phyloP scores from a whole-genome alignment of 1,140 invertebrate species.

The Euschistus heros region DNA sequence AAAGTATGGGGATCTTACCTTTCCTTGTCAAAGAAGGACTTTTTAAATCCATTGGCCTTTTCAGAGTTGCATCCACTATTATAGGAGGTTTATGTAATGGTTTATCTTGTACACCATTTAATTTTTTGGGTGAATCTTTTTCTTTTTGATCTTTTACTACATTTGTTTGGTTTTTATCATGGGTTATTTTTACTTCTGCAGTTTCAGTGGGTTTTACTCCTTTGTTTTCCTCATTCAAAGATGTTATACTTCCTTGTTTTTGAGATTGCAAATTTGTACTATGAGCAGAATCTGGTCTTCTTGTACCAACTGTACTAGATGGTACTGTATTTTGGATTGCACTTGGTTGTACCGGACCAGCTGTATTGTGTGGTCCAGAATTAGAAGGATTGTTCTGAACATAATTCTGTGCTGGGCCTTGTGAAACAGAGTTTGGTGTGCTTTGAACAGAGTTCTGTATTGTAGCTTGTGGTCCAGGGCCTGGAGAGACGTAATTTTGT shows the following conservation, averaged over 20 bases:
- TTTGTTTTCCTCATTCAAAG: not conserved
- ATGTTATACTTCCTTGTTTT: not conserved
- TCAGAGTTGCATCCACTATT: slow-evolving; percentile 1
- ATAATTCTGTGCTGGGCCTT: slow-evolving; percentile 11
- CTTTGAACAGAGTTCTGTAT: slow-evolving; percentile 11
- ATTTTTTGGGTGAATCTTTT: not conserved
- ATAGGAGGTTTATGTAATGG: not conserved
- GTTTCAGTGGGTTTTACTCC: not conserved
- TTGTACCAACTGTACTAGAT: too few relatives aligned
- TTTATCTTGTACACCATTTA: not conserved
- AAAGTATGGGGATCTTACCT: not conserved
- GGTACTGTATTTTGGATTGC: too few relatives aligned
- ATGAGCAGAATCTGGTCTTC: too few relatives aligned
- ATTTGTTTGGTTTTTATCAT: not conserved
- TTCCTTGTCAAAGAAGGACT: not conserved
- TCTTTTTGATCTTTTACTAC: not conserved
- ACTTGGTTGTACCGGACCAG: not conserved
- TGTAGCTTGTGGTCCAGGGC: not conserved
- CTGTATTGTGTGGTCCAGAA: not conserved
- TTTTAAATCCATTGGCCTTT: slow-evolving; percentile 6
- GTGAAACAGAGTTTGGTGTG: slow-evolving; percentile 10
- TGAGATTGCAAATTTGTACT: not conserved
- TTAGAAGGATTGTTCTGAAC: too few relatives aligned
- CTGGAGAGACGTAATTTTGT: not conserved
- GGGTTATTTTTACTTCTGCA: not conserved